Base-by-base conservation (phyloP, 2,113 vertebrate species). In the Thomomys bottae region DNA sequence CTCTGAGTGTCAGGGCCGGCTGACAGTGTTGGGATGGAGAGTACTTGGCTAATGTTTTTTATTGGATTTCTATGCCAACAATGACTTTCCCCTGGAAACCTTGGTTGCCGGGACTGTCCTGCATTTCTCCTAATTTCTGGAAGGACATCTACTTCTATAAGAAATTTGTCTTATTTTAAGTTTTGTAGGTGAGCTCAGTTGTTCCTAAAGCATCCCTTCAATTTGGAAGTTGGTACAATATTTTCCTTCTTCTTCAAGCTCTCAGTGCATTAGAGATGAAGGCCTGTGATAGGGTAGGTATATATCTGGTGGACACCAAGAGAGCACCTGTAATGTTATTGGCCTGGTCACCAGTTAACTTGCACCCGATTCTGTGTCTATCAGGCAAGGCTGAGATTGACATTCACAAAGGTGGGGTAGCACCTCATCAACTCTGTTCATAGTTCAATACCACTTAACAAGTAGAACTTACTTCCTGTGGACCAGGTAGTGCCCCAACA, bases 1-100 rank as follows among this genome's bases (percentile, higher is more conserved):
- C 32, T 21, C 59, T 26, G 40, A 59, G 67, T 8, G 18, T 79
- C 38, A 72, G 49, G 24, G 57, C 24, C 21, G 87, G 49, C 49
- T 30, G 61, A 40, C 30, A 42, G 23, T 72, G 63, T 24, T 75
- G 36, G 5, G 36, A n/a, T 67, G 28, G 30, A 17, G 8, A 73
- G 36, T 45, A 49, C 24, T 78, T 20, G 82, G 75, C 38, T 40
- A 26, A 81, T 24, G 36, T 6, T 20, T 36, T 64, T 64, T 36
- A 87, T 26, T 92, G 54, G 42, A 45, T 87, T 87, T 91, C 36
- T 84, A 34, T 36, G 59, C 45, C 63, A 83, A 57, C 9, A n/a
- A 91, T 68, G 20, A 32, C 80, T 28, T 67, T 38, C 45, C 63
- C 26, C 15, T 15, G 59, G 54, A 34, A 23, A 10, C 38, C 34